A percentile compares a stretch with the other conserved stretches of the same genome.
Conservation (phyloP, 2,113 vertebrate genomes). For the Vimba vimba region DNA sequence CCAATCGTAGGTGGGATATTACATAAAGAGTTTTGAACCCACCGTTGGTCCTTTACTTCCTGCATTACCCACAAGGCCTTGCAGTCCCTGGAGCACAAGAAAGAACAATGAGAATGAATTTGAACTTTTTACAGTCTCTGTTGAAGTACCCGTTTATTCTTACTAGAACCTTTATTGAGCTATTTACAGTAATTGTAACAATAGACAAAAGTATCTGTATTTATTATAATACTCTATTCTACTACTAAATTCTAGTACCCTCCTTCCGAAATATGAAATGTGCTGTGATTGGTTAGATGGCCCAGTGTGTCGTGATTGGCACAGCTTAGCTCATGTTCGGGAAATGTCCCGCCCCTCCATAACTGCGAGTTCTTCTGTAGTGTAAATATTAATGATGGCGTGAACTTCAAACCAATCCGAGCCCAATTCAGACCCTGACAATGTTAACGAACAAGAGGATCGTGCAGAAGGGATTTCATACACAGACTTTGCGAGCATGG, state of each 20-base stretch:
- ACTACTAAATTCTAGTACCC: not conserved
- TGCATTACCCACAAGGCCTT: slow-evolving; percentile 70
- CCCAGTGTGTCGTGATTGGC: too few species aligned
- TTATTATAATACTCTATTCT: not conserved
- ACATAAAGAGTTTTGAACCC: slow-evolving; percentile 59
- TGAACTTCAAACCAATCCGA: too few species aligned
- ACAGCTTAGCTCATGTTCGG: too few species aligned
- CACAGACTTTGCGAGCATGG: too few species aligned
- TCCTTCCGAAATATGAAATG: too few species aligned
- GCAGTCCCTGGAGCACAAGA: slow-evolving; percentile 74
- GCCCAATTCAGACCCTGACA: too few species aligned
- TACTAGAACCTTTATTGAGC: not conserved
- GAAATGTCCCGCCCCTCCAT: too few species aligned
- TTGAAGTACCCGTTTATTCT: not conserved
- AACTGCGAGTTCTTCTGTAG: too few species aligned
- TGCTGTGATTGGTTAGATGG: too few species aligned
- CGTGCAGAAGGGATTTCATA: too few species aligned
- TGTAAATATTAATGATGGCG: too few species aligned
- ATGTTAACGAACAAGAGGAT: too few species aligned
- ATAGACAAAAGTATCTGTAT: not conserved
- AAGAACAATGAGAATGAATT: slow-evolving; percentile 36
- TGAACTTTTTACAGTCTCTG: not conserved
- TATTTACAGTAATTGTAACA: not conserved
- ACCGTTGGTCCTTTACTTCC: slow-evolving; percentile 77
- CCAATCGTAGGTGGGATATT: not conserved